phyloP scores from a whole-genome alignment of 2,113 vertebrate species.

The Myrmecophaga tridactyla region DNA sequence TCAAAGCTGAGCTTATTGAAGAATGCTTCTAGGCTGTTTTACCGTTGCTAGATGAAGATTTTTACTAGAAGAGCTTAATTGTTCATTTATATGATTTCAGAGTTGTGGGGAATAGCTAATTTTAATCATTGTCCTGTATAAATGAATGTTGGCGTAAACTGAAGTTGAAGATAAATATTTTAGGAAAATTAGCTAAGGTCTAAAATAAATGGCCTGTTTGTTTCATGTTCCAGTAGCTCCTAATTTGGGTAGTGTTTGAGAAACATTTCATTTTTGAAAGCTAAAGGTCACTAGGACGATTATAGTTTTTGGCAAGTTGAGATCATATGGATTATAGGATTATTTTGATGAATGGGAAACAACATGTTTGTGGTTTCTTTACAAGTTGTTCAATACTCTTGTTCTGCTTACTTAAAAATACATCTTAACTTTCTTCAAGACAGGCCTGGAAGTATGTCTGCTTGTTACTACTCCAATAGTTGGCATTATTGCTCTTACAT shows the following conservation, averaged over 20 bases:
- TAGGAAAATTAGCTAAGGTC: constrained; percentile 3
- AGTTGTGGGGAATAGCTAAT: constrained; percentile 3
- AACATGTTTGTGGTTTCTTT: background rate
- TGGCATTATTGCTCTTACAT: constrained; percentile 54
- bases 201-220: constrained; percentile 5
- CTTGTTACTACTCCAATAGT: constrained; percentile 27
- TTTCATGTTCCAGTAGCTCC: background rate
- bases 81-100: constrained; percentile 42
- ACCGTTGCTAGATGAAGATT: constrained; percentile 36
- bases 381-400: background rate
- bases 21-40: constrained; percentile 12
- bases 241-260: background rate
- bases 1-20: constrained; percentile 32
- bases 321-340: background rate
- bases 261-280: constrained; percentile 23
- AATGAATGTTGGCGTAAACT: background rate
- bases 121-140: background rate
- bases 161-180: background rate
- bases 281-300: background rate
- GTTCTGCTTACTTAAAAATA: constrained; percentile 27
- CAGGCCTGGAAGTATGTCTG: background rate
- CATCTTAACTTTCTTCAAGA: constrained; percentile 12
- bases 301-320: background rate
- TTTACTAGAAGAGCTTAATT: constrained; percentile 4
- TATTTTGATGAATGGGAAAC: constrained; percentile 3